These are phyloP conservation scores for Eupeodes latifasciatus DNA, from an alignment of 2,888 invertebrate species.

Conservation along the genomic window DNA sequence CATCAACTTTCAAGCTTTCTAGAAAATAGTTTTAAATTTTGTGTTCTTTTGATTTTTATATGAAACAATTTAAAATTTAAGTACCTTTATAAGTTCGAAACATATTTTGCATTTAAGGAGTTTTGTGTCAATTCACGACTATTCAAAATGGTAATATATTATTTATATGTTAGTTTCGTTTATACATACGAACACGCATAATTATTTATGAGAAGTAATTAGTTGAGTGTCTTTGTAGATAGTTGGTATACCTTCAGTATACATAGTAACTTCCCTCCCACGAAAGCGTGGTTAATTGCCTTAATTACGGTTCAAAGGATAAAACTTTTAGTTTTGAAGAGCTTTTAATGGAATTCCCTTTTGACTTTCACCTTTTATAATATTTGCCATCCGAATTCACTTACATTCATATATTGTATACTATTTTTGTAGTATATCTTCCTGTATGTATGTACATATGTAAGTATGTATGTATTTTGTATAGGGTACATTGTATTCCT, in stretches of 20 bases:
- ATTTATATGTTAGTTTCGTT: constrained; percentile 28
- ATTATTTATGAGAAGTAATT: constrained; percentile 70
- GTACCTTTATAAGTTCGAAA: too few relatives aligned
- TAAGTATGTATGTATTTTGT: not conserved
- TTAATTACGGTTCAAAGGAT: constrained; percentile 70
- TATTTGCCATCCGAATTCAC: constrained; percentile 32
- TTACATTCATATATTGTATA: constrained; percentile 13
- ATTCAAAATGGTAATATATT: constrained; percentile 5
- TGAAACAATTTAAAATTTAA: too few relatives aligned
- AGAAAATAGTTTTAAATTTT: too few relatives aligned
- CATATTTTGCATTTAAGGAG: too few relatives aligned
- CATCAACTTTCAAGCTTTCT: too few relatives aligned
- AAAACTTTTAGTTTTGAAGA: constrained; percentile 70
- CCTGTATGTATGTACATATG: not conserved
- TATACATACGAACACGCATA: constrained; percentile 42
- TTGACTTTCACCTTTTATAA: constrained; percentile 36
- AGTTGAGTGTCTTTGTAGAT: constrained; percentile 64
- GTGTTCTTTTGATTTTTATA: too few relatives aligned
- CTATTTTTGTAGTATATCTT: not conserved
- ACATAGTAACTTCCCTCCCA: constrained; percentile 32
- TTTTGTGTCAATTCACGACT: too few relatives aligned
- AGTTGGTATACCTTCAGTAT: not conserved
- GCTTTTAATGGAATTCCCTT: constrained; percentile 66
- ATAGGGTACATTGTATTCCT: not conserved
- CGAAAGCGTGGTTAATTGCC: constrained; percentile 69